Base-by-base conservation (phyloP, 2,113 vertebrate species). In the Echinops telfairi region DNA sequence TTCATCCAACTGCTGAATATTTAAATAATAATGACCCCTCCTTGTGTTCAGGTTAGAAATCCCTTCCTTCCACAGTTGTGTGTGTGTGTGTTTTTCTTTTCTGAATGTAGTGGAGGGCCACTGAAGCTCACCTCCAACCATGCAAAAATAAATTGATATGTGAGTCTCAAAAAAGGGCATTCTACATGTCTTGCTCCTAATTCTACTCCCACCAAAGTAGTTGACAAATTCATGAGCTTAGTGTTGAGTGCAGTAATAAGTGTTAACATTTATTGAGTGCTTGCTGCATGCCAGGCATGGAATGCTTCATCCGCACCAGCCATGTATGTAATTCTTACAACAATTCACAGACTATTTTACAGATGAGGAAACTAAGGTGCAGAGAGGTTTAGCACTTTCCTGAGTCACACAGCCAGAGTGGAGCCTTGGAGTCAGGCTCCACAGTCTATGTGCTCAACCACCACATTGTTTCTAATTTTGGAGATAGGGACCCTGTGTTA, bases 261-360 rank as follows among this genome's bases (percentile, higher is more conserved):
- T 2, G 10, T 11, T 68, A 53, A 79, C 77, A 19, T n/a, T 43
- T 84, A 40, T 16, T 62, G 73, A 33, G 20, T 58, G 77, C 38
- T 58, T 40, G 3, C 19, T 27, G 20, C 40, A 15, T 3, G 11
- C 36, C 53, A 15, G 64, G 38, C 4, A 9, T 33, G 2, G 23
- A 25, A 23, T 6, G 5, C 29, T 71, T 70, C 29, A 6, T 16
- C 19, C 36, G 31, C 25, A 9, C 25, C 64, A 43, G 7, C 22
- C 6, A 9, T 4, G n/a, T 3, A 11, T 4, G 38, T 2, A 11
- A 29, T 17, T 66, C 57, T 33, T 36, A 5, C 2, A 16, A 0
- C 40, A 70, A 66, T 14, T 1, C 2, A 53, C 29, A 58, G 5
- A 12, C 16, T 31, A 1, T 25, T 38, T n/a, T 16, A 27, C 7